These are phyloP conservation scores for Rhyacichthys aspro DNA, from an alignment of 2,797 vertebrate genomes.

Conservation along the genomic window DNA sequence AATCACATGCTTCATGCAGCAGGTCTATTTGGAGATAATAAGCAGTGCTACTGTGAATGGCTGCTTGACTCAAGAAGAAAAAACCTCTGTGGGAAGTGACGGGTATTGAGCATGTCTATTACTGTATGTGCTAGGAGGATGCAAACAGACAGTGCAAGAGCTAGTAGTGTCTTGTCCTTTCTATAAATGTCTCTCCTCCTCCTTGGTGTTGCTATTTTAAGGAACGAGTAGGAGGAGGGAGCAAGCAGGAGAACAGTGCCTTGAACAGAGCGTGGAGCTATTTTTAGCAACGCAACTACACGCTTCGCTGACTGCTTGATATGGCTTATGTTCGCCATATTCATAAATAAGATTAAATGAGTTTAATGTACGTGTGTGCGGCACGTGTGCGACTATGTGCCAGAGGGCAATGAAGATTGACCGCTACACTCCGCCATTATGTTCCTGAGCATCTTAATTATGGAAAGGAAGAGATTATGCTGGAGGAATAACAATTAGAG, in stretches of 20 bases:
- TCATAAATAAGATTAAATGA: constrained; percentile 52
- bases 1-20: constrained; percentile 3
- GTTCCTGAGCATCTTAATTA: neutral
- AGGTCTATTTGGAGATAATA: constrained; percentile 10
- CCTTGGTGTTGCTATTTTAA: constrained; percentile 71
- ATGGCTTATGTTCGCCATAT: constrained; percentile 53
- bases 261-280: constrained; percentile 56
- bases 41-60: constrained; percentile 34
- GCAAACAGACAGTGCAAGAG: constrained; percentile 48
- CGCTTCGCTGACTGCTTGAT: constrained; percentile 51
- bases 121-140: constrained; percentile 40
- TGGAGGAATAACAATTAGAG: no score
- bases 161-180: constrained; percentile 43
- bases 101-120: constrained; percentile 38
- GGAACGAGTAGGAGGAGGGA: constrained; percentile 51
- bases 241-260: constrained; percentile 47
- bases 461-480: neutral
- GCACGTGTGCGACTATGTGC: constrained; percentile 16
- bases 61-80: constrained; percentile 6
- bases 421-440: neutral
- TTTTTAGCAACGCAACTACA: constrained; percentile 69
- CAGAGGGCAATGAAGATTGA: neutral
- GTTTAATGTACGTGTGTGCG: constrained; percentile 10
- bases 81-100: constrained; percentile 17
- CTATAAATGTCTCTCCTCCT: constrained; percentile 68